A percentile compares a stretch with the other conserved stretches of the same genome.
Evolutionary conservation across 2,113 vertebrate genomes (phyloP).

Genomic region (Melanerpes aurifrons): DNA sequence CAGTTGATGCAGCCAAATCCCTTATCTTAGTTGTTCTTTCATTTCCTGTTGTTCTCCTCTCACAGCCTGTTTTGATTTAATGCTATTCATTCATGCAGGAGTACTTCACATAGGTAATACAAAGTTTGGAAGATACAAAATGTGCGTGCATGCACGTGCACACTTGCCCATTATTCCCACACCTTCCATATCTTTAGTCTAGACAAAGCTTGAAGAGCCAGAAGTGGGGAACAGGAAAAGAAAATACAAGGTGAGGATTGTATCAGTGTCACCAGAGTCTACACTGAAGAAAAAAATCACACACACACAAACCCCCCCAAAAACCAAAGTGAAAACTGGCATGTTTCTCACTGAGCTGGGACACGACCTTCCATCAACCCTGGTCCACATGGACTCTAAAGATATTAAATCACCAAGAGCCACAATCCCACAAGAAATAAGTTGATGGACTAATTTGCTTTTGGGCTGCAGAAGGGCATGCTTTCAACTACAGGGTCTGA

Average conservation of each 20-base stretch:
- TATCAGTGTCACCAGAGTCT: constrained; percentile 51
- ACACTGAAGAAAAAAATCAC: background rate
- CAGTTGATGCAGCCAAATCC: background rate
- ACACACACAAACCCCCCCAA: background rate
- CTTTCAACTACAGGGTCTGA: background rate
- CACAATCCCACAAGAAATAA: background rate
- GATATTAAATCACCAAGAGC: constrained; percentile 55
- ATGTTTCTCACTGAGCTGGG: background rate
- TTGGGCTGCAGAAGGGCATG: constrained; percentile 13
- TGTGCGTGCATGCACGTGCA: background rate
- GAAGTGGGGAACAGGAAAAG: constrained; percentile 39
- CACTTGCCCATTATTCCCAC: constrained; percentile 1
- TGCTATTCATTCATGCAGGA: background rate
- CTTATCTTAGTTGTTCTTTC: constrained; percentile 44
- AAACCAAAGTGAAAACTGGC: background rate
- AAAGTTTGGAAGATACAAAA: background rate
- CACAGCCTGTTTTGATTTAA: constrained; percentile 66
- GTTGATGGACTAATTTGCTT: constrained; percentile 15
- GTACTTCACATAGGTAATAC: constrained; percentile 10
- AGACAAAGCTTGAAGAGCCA: constrained; percentile 16
- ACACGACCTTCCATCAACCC: constrained; percentile 47
- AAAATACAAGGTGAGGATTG: constrained; percentile 52
- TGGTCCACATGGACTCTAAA: constrained; percentile 7
- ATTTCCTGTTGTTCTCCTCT: constrained; percentile 60
- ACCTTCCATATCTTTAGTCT: constrained; percentile 18